A percentile compares a stretch with the other conserved stretches of the same genome.
These are phyloP conservation scores for Mixornis gularis DNA, from an alignment of 2,113 vertebrate genomes.

Conservation along the genomic window DNA sequence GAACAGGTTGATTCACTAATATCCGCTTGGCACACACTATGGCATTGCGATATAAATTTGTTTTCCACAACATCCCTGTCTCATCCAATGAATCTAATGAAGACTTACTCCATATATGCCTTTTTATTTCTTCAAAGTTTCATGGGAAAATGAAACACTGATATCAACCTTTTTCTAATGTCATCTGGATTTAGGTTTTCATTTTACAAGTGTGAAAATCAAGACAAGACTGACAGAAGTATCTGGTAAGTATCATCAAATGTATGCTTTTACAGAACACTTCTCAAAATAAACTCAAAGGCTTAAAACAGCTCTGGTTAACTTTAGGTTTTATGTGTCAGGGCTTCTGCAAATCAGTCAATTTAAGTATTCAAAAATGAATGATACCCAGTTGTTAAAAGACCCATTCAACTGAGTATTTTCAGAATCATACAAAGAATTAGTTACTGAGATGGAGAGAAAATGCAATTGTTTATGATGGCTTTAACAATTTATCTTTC, in stretches of 20 bases:
- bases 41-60: not conserved
- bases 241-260: not conserved
- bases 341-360: not conserved
- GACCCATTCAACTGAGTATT: not conserved
- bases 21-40: not conserved
- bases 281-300: not conserved
- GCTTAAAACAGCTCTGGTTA: not conserved
- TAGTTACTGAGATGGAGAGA: not conserved
- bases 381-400: not conserved
- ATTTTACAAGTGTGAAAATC: not conserved
- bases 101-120: rapidly evolving
- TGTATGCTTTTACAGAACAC: not conserved
- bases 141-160: not conserved
- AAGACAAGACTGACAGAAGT: not conserved
- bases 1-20: not conserved
- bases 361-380: not conserved
- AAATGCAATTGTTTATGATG: not conserved
- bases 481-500: not conserved
- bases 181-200: not conserved
- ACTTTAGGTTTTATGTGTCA: not conserved
- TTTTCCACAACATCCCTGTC: not conserved
- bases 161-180: not conserved
- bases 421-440: not conserved
- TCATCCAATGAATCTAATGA: not conserved
- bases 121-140: not conserved